These are phyloP conservation scores for Todus mexicanus DNA, from an alignment of 2,797 vertebrate genomes.

Conservation along the genomic window DNA sequence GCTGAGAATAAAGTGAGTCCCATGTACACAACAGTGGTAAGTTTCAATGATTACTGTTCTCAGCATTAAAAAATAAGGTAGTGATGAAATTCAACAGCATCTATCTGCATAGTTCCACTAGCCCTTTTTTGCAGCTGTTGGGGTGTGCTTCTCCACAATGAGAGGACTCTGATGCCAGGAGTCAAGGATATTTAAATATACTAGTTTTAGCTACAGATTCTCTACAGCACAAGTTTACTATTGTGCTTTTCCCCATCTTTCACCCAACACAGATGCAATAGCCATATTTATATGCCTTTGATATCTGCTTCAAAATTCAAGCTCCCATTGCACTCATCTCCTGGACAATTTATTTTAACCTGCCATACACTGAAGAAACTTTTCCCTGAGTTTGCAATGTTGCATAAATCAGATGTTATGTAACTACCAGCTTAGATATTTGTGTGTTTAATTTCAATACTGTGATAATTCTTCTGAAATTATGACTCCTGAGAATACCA, in stretches of 20 bases:
- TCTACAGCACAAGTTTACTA: neutral
- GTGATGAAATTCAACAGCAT: neutral
- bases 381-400: neutral
- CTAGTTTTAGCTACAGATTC: neutral
- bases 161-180: neutral
- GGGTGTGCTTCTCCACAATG: neutral
- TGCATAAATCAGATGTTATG: neutral
- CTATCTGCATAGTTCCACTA: neutral
- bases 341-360: neutral
- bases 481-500: neutral
- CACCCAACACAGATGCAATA: neutral
- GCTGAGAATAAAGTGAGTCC: neutral
- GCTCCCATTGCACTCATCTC: neutral
- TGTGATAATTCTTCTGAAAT: neutral
- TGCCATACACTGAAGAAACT: neutral
- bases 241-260: neutral
- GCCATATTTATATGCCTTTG: neutral
- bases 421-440: neutral
- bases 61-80: neutral
- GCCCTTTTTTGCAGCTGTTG: accelerated
- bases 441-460: neutral
- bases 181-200: neutral
- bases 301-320: neutral
- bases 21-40: neutral
- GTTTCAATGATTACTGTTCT: neutral